Evolutionary conservation across 2,113 vertebrate species (phyloP).

Genomic region (Oostethus manadensis): DNA sequence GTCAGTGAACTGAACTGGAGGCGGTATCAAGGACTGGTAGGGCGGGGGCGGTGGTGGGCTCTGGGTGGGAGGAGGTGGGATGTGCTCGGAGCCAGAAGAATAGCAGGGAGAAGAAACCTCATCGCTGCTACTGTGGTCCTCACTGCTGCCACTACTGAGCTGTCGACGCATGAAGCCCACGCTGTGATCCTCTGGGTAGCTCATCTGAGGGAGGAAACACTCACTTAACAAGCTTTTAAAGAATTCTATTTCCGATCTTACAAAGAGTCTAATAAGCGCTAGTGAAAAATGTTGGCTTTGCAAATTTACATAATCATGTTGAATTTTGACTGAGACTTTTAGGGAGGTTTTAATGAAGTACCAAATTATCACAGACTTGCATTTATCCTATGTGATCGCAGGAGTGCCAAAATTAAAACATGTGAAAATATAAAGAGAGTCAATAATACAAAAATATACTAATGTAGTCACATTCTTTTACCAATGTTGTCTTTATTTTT

Average conservation of each 20-base stretch:
- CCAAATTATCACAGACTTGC: too few species aligned
- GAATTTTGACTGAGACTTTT: too few species aligned
- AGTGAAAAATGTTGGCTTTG: background rate
- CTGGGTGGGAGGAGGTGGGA: slow-evolving; percentile 81
- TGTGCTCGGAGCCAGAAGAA: slow-evolving; percentile 86
- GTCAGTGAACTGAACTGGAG: slow-evolving; percentile 80
- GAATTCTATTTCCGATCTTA: background rate
- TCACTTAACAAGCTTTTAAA: background rate
- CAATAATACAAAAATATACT: too few species aligned
- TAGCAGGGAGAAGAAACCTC: slow-evolving; percentile 89
- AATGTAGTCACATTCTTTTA: too few species aligned
- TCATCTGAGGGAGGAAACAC: slow-evolving; percentile 78
- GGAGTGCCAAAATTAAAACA: too few species aligned
- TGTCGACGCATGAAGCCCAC: slow-evolving; percentile 75
- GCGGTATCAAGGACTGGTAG: slow-evolving; percentile 70
- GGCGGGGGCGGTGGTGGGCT: slow-evolving; percentile 80
- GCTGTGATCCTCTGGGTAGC: slow-evolving; percentile 90
- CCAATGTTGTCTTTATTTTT: too few species aligned
- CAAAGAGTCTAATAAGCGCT: background rate
- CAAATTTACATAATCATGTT: too few species aligned
- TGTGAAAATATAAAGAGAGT: too few species aligned
- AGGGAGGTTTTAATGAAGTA: too few species aligned
- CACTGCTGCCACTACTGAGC: slow-evolving; percentile 86
- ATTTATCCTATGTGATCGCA: too few species aligned
- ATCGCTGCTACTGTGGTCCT: slow-evolving; percentile 86